Evolutionary conservation across 2,113 vertebrate genomes (phyloP).

Genomic region (Echinops telfairi): DNA sequence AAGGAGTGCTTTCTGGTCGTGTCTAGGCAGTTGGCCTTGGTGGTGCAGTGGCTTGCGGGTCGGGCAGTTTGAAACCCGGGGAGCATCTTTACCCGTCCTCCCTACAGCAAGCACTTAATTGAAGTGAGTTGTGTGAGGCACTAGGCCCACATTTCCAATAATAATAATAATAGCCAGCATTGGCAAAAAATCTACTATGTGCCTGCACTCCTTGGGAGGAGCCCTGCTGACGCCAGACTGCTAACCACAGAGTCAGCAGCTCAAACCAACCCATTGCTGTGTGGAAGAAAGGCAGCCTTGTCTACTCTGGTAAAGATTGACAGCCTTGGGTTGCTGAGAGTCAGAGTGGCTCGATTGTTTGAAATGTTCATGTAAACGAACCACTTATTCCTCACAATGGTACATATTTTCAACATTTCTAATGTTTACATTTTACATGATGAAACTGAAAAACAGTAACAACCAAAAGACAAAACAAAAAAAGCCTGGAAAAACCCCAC

Average conservation of each 20-base stretch:
- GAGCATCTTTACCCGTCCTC: no score
- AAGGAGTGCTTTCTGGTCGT: background rate
- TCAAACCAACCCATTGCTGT: no score
- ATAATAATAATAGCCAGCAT: background rate
- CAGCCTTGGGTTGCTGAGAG: background rate
- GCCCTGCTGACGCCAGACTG: no score
- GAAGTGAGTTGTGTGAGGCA: no score
- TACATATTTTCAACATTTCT: background rate
- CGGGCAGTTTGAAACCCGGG: no score
- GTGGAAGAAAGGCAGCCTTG: no score
- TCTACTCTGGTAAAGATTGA: no score
- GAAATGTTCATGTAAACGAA: background rate
- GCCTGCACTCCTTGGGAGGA: no score
- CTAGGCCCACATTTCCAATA: background rate
- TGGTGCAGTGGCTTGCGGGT: no score
- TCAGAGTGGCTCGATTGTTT: background rate
- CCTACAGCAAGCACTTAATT: no score
- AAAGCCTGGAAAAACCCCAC: background rate
- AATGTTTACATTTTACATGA: slow-evolving; percentile 9
- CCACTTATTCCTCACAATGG: background rate
- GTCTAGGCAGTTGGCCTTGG: background rate
- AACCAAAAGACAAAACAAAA: no score
- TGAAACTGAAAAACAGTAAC: no score
- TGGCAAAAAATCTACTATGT: background rate
- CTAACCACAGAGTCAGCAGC: background rate